A percentile compares a stretch with the other conserved stretches of the same genome.
Evolutionary conservation across 2,888 invertebrate genomes (phyloP).

Genomic region (Phortica okadai): DNA sequence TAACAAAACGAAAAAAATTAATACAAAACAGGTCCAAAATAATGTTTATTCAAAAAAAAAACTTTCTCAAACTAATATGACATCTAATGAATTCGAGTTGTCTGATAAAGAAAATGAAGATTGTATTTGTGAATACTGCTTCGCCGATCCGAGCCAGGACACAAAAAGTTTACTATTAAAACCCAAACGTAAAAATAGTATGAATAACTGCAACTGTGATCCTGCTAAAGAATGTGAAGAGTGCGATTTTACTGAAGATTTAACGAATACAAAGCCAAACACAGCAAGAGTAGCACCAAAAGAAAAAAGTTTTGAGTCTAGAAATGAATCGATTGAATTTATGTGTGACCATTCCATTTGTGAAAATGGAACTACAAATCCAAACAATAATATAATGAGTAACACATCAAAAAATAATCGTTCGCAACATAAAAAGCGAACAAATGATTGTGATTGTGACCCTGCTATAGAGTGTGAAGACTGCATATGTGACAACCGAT

Average conservation of each 20-base stretch:
- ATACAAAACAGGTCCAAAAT: too few relatives aligned
- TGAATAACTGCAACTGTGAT: background rate
- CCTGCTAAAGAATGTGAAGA: background rate
- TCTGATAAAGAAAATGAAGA: too few relatives aligned
- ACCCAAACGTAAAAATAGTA: background rate
- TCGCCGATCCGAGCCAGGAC: too few relatives aligned
- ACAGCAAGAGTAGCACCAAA: too few relatives aligned
- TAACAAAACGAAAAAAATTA: too few relatives aligned
- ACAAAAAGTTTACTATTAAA: background rate
- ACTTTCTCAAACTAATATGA: too few relatives aligned
- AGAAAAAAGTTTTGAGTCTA: background rate
- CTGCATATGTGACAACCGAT: background rate
- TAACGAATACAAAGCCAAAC: too few relatives aligned
- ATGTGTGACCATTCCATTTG: background rate
- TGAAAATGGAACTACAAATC: background rate
- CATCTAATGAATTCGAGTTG: too few relatives aligned
- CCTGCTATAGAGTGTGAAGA: background rate
- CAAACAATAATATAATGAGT: background rate
- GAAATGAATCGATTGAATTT: background rate
- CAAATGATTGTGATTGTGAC: conserved; percentile 9
- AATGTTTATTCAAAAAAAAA: too few relatives aligned
- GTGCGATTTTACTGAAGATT: background rate
- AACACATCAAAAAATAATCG: background rate
- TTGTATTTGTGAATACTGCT: too few relatives aligned
- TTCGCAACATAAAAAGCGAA: background rate